A percentile compares a stretch with the other conserved stretches of the same genome.
Evolutionary conservation across 1,140 invertebrate genomes (phyloP).

Genomic region (Ceratina japonica): DNA sequence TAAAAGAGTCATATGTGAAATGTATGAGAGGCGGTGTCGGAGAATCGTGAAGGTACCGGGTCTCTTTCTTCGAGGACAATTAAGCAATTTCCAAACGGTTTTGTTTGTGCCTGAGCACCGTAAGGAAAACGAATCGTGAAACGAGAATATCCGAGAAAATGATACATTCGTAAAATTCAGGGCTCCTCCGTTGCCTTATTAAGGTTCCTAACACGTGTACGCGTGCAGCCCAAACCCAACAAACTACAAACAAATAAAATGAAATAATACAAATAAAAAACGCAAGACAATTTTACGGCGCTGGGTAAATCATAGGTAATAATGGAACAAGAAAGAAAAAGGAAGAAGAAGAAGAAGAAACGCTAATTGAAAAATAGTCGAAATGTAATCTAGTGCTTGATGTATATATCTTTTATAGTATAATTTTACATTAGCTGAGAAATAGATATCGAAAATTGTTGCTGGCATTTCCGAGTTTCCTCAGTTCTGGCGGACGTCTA

Average conservation of each 20-base stretch:
- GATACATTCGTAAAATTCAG: conserved; percentile 61
- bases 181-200: conserved; percentile 72
- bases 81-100: conserved; percentile 41
- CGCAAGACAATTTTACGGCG: conserved; percentile 22
- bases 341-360: background rate
- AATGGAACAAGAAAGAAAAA: background rate
- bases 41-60: conserved; percentile 53
- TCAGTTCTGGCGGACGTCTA: background rate
- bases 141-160: conserved; percentile 29
- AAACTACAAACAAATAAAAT: conserved; percentile 37
- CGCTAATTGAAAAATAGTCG: background rate
- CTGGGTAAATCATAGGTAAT: conserved; percentile 47
- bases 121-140: conserved; percentile 32
- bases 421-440: background rate
- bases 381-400: conserved; percentile 1
- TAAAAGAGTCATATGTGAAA: background rate
- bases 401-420: conserved; percentile 31
- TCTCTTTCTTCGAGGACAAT: conserved; percentile 44
- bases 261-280: too few relatives aligned
- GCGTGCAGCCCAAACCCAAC: conserved; percentile 41
- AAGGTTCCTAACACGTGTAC: conserved; percentile 69
- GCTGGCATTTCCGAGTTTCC: background rate
- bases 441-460: background rate
- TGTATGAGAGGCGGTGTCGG: background rate
- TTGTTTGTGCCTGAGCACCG: conserved; percentile 26